These are phyloP conservation scores for Pseudomyrmex sp. DNA, from an alignment of 1,140 invertebrate species.

Conservation along the genomic window DNA sequence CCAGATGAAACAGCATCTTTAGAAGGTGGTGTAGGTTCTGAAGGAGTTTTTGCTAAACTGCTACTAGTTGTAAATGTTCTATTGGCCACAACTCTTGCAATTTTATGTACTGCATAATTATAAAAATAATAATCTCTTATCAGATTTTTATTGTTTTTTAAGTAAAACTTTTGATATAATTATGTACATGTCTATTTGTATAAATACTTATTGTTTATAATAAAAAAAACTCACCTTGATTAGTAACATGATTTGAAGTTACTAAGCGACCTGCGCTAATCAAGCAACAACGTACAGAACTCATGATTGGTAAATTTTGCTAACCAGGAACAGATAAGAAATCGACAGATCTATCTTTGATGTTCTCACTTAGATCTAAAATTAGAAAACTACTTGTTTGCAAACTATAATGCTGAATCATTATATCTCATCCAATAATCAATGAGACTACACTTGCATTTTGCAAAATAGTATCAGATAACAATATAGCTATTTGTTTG, in stretches of 20 bases:
- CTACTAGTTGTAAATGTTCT: slow-evolving; percentile 76
- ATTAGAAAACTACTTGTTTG: slow-evolving; percentile 16
- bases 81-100: slow-evolving; percentile 79
- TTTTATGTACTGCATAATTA: slow-evolving; percentile 79
- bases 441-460: background rate
- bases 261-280: slow-evolving; percentile 81
- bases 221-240: slow-evolving; percentile 78
- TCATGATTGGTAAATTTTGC: slow-evolving; percentile 75
- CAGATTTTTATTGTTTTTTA: background rate
- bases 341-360: slow-evolving; percentile 18
- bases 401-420: slow-evolving; percentile 28
- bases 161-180: slow-evolving; percentile 35
- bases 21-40: slow-evolving; percentile 80
- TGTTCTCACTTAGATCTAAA: slow-evolving; percentile 21
- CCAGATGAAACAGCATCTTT: slow-evolving; percentile 72
- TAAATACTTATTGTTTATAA: slow-evolving; percentile 38
- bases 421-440: background rate
- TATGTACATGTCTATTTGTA: background rate
- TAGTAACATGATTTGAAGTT: slow-evolving; percentile 81
- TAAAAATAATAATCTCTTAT: slow-evolving; percentile 2
- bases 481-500: background rate
- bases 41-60: slow-evolving; percentile 78
- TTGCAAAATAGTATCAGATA: slow-evolving; percentile 12
- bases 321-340: background rate
- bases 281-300: slow-evolving; percentile 83